Percentiles rank a stretch among this genome's conserved stretches.
Evolutionary conservation across 2,797 vertebrate genomes (phyloP).

Genomic region (Alca torda): DNA sequence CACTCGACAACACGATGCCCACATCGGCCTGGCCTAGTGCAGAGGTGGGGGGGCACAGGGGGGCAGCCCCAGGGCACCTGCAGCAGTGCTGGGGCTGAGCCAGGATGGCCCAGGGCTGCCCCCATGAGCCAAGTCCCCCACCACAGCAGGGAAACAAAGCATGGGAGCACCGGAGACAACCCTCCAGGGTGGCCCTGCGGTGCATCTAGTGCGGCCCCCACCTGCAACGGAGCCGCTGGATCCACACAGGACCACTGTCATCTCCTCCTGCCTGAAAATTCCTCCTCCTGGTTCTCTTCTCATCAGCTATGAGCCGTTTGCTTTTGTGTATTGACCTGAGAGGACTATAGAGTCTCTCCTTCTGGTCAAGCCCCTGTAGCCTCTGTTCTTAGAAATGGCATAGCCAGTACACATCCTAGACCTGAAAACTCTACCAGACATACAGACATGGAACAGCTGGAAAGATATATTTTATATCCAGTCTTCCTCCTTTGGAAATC

Average conservation of each 20-base stretch:
- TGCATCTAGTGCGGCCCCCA: background rate
- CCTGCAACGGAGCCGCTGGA: background rate
- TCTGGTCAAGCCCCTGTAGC: background rate
- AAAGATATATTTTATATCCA: background rate
- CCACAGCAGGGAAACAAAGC: background rate
- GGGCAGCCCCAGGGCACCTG: background rate
- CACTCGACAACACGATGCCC: accelerated
- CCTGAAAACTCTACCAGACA: background rate
- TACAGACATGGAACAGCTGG: background rate
- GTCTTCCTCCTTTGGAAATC: background rate
- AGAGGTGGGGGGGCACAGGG: accelerated
- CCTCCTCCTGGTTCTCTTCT: background rate
- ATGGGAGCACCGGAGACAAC: background rate
- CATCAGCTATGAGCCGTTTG: background rate
- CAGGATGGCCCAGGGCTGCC: background rate
- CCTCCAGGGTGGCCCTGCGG: background rate
- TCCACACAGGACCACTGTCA: background rate
- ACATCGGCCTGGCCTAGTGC: background rate
- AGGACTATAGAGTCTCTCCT: background rate
- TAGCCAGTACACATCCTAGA: background rate
- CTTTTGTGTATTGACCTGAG: background rate
- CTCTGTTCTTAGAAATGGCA: background rate
- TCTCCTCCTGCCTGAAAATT: background rate
- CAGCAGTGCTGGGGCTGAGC: background rate
- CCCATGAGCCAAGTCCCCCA: background rate